phyloP scores from a whole-genome alignment of 2,888 invertebrate genomes.

The Perizoma affinitatum region DNA sequence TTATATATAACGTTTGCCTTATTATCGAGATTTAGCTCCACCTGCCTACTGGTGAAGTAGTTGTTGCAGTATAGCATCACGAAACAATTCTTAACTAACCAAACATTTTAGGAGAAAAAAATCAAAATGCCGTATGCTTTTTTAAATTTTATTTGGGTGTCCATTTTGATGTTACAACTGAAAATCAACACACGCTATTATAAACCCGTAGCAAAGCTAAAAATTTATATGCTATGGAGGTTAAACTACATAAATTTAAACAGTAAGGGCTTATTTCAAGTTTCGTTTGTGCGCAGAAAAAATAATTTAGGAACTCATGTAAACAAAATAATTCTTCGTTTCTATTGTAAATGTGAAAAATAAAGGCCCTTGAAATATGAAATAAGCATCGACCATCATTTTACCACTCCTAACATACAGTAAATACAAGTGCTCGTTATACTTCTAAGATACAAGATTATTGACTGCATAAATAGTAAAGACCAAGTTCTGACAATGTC shows the following conservation, averaged over 20 bases:
- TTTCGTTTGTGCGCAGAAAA: slow-evolving; percentile 54
- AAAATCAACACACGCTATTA: slow-evolving; percentile 74
- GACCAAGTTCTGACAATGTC: slow-evolving; percentile 22
- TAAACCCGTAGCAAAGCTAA: slow-evolving; percentile 81
- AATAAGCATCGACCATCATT: slow-evolving; percentile 31
- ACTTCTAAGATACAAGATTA: slow-evolving; percentile 32
- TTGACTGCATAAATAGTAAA: slow-evolving; percentile 20
- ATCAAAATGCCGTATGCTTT: slow-evolving; percentile 50
- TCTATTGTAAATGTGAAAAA: slow-evolving; percentile 21
- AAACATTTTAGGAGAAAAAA: background rate
- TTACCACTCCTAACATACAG: slow-evolving; percentile 37
- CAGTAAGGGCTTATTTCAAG: slow-evolving; percentile 47
- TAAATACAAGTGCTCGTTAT: slow-evolving; percentile 28
- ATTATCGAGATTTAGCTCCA: slow-evolving; percentile 37
- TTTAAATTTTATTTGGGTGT: slow-evolving; percentile 76
- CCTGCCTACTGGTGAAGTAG: background rate
- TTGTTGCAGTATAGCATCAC: too few relatives aligned
- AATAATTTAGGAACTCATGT: slow-evolving; percentile 41
- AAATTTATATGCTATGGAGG: slow-evolving; percentile 60
- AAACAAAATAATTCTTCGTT: slow-evolving; percentile 21
- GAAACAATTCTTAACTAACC: too few relatives aligned
- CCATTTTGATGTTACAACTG: slow-evolving; percentile 75
- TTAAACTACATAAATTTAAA: slow-evolving; percentile 48
- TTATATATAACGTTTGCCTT: slow-evolving; percentile 57
- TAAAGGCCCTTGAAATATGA: slow-evolving; percentile 17